These are phyloP conservation scores for Amiota communis DNA, from an alignment of 2,888 invertebrate genomes.

Conservation along the genomic window DNA sequence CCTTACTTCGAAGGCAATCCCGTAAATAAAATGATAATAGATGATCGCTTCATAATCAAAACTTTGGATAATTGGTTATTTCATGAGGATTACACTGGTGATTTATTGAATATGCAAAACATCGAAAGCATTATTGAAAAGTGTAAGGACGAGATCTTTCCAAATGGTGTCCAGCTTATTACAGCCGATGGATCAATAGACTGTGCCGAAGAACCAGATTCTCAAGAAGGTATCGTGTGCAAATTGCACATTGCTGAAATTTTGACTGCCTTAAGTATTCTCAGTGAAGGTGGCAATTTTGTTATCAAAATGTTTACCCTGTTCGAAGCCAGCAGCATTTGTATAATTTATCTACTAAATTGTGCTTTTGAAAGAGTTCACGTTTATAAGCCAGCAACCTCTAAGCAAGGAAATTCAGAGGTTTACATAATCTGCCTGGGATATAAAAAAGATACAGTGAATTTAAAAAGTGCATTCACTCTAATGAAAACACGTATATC, in stretches of 20 bases:
- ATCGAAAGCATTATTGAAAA: constrained; percentile 77
- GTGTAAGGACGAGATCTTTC: constrained; percentile 72
- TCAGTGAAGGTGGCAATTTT: constrained; percentile 83
- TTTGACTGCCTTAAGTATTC: constrained; percentile 81
- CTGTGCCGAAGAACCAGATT: constrained; percentile 87
- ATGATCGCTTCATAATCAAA: constrained; percentile 88
- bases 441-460: constrained; percentile 52
- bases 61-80: constrained; percentile 90
- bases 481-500: constrained; percentile 48
- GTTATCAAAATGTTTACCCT: constrained; percentile 93
- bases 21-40: constrained; percentile 77
- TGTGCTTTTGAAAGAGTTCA: constrained; percentile 83
- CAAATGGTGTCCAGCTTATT: constrained; percentile 77
- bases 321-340: constrained; percentile 87
- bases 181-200: constrained; percentile 97
- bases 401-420: constrained; percentile 97
- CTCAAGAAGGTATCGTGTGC: constrained; percentile 87
- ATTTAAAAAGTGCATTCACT: constrained; percentile 52
- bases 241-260: constrained; percentile 89
- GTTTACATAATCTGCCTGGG: constrained; percentile 86
- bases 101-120: constrained; percentile 83
- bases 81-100: constrained; percentile 88
- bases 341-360: constrained; percentile 85
- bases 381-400: constrained; percentile 90
- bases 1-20: constrained; percentile 93